These are phyloP conservation scores for Aethes cnicana DNA, from an alignment of 2,888 invertebrate genomes.

Conservation along the genomic window DNA sequence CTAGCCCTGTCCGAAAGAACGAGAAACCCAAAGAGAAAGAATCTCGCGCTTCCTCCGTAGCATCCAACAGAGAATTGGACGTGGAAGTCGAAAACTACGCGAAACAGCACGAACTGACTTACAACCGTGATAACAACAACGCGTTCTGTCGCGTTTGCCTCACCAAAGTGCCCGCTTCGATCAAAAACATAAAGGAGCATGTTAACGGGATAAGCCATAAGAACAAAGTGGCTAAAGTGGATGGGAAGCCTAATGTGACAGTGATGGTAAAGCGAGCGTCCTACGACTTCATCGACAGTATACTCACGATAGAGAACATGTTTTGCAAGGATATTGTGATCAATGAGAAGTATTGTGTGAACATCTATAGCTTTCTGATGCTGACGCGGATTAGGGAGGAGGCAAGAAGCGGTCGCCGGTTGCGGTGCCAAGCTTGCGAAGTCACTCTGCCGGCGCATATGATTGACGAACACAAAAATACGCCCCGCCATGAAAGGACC, in stretches of 20 bases:
- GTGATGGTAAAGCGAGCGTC: constrained; percentile 24
- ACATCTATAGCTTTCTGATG: constrained; percentile 37
- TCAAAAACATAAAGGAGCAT: constrained; percentile 40
- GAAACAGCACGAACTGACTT: constrained; percentile 34
- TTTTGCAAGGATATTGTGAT: constrained; percentile 38
- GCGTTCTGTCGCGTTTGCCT: constrained; percentile 40
- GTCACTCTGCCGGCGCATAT: constrained; percentile 9
- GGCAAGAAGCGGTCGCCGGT: no score
- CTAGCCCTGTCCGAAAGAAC: constrained; percentile 8
- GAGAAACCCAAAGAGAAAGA: constrained; percentile 1
- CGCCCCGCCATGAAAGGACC: constrained; percentile 27
- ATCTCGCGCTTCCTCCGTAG: not conserved
- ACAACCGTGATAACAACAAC: constrained; percentile 20
- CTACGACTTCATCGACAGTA: constrained; percentile 29
- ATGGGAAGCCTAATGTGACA: not conserved
- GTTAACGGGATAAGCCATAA: constrained; percentile 35
- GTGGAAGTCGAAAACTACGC: constrained; percentile 34
- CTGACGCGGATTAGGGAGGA: not conserved
- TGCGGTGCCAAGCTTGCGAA: constrained; percentile 40
- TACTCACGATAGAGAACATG: constrained; percentile 25
- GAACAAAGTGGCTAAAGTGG: constrained; percentile 24
- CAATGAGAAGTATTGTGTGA: constrained; percentile 45
- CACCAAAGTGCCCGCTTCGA: constrained; percentile 29
- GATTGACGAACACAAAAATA: constrained; percentile 30
- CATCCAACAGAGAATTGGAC: constrained; percentile 14